Evolutionary conservation across 1,140 invertebrate genomes (phyloP).

Genomic region (Drosophila baimaii): DNA sequence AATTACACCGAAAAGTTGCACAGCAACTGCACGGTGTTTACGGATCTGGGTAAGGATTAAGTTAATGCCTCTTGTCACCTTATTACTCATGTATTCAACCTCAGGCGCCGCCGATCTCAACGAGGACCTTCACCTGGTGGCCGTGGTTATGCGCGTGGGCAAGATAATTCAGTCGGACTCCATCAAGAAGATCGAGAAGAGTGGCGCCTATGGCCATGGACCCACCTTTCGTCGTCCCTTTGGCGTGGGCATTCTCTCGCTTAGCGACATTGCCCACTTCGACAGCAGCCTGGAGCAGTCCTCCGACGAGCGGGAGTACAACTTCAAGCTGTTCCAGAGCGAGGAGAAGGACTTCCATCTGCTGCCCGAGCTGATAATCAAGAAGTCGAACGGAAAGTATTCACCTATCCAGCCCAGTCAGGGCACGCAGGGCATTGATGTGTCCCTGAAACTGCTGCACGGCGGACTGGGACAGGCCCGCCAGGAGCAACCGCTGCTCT

Average conservation of each 20-base stretch:
- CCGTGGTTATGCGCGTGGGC: conserved; percentile 94
- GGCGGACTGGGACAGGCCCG: conserved; percentile 90
- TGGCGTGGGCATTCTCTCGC: conserved; percentile 91
- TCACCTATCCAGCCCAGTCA: conserved; percentile 86
- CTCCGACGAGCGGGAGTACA: conserved; percentile 89
- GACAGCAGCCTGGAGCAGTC: conserved; percentile 86
- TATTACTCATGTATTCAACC: neutral
- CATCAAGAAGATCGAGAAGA: conserved; percentile 87
- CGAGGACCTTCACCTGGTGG: conserved; percentile 93
- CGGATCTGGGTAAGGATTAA: conserved; percentile 85
- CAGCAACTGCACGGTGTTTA: conserved; percentile 95
- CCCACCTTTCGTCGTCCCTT: conserved; percentile 89
- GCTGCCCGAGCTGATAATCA: conserved; percentile 94
- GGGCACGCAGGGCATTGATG: conserved; percentile 87
- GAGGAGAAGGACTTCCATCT: conserved; percentile 97
- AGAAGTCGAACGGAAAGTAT: conserved; percentile 92
- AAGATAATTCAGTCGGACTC: conserved; percentile 92
- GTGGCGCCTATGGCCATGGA: conserved; percentile 66
- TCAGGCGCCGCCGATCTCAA: conserved; percentile 90
- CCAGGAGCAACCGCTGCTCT: conserved; percentile 91
- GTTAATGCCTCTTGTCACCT: neutral
- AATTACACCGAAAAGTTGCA: conserved; percentile 95
- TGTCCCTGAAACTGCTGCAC: conserved; percentile 90
- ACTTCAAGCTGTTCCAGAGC: conserved; percentile 91
- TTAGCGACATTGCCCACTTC: conserved; percentile 86